Evolutionary conservation across 2,888 invertebrate genomes (phyloP), one percentile per base, ranked within the genome.

Genomic region (Zonitis immaculata): DNA sequence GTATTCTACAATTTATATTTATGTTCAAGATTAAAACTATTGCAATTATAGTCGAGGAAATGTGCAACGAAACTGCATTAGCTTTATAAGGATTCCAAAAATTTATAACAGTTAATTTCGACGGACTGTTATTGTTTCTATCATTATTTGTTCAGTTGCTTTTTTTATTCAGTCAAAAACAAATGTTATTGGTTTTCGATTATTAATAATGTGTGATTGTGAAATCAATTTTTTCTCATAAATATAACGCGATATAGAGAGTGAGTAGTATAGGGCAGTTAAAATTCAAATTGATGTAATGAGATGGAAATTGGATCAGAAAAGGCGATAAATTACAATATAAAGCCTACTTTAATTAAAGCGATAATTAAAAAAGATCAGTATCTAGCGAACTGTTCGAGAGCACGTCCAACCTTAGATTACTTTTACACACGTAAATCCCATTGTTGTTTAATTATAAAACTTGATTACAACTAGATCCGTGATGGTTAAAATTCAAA

Each of bases 341-440:
- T 67, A 72, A 70, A 73, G 72, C 71, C 71, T 70, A 71, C 71
- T 73, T 73, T 73, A 73, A 73, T 73, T 73, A 73, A 73, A 71
- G 71, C 66, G 71, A 73, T 72, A 73, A 73, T 72, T 72, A 73
- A 73, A 73, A 72, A 73, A 73, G 72, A 73, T 73, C 62, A 54
- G 56, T 56, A 56, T 56, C 56, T 56, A 35, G 56, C 27, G 42
- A 48, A 49, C 56, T 49, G 46, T 49, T 52, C 51, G 56, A 52
- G 56, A 52, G 57, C 51, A 56, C 52, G 57, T 52, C 51, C 57
- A 52, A 52, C 57, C 52, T 35, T 51, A 52, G 52, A 54, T 54
- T 54, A 54, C 54, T 62, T 57, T 58, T 57, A 61, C 60, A 61
- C 58, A 62, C 61, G 62, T 62, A 60, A 63, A 60, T 60, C 60